These are phyloP conservation scores for Lytechinus pictus DNA, from an alignment of 35 echinoderm and acorn worm species.

Conservation along the genomic window DNA sequence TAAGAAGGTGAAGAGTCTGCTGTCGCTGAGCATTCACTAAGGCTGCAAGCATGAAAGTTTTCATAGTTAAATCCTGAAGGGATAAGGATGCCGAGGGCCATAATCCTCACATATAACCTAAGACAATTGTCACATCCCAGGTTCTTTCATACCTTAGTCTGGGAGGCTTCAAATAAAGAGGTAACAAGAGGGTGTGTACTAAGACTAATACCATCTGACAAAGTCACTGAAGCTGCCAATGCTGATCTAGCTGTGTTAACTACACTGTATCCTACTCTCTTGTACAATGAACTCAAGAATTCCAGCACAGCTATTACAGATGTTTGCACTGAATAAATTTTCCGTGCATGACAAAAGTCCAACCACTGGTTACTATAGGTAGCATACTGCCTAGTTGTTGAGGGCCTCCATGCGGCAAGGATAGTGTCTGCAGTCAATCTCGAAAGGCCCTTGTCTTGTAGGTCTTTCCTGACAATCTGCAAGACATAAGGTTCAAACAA, in stretches of 20 bases:
- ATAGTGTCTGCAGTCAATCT: constrained; percentile 50
- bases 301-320: constrained; percentile 28
- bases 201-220: constrained; percentile 38
- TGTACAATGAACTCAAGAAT: constrained; percentile 46
- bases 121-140: constrained; percentile 67
- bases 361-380: constrained; percentile 59
- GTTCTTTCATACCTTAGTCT: constrained; percentile 46
- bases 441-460: too few species aligned
- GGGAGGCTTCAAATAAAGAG: constrained; percentile 58
- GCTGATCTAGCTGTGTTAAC: constrained; percentile 50
- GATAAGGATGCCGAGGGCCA: neutral
- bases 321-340: constrained; percentile 44
- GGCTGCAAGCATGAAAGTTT: constrained; percentile 54
- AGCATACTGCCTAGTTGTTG: constrained; percentile 71
- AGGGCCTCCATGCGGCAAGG: constrained; percentile 58
- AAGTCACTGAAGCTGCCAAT: neutral
- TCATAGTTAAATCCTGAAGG: constrained; percentile 48
- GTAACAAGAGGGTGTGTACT: constrained; percentile 50
- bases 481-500: constrained; percentile 44
- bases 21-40: constrained; percentile 50
- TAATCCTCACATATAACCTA: constrained; percentile 52
- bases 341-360: constrained; percentile 54
- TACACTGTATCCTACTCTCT: constrained; percentile 50
- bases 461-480: too few species aligned
- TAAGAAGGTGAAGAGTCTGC: constrained; percentile 39